These are phyloP conservation scores for Holcopasites calliopsidis DNA, from an alignment of 1,140 invertebrate genomes.

Conservation along the genomic window DNA sequence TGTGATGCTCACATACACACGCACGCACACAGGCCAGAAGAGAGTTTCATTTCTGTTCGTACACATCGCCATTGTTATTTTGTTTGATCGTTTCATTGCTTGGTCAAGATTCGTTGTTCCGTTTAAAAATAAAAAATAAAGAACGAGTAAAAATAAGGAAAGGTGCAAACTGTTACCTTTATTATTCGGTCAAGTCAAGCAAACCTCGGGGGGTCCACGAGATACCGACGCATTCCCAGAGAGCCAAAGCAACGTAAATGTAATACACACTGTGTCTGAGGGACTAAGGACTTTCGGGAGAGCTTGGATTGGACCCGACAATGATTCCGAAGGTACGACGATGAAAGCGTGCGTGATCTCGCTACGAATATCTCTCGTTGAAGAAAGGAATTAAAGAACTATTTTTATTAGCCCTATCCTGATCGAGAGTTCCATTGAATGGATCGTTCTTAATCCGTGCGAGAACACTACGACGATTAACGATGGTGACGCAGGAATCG, in stretches of 20 bases:
- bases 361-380: constrained; percentile 19
- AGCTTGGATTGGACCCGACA: neutral
- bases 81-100: too few relatives aligned
- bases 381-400: neutral
- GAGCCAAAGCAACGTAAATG: constrained; percentile 82
- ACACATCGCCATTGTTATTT: constrained; percentile 21
- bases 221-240: constrained; percentile 82
- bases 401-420: too few relatives aligned
- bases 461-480: constrained; percentile 66
- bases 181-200: constrained; percentile 80
- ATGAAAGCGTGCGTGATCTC: constrained; percentile 52
- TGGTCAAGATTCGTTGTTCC: constrained; percentile 41
- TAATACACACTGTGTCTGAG: constrained; percentile 79
- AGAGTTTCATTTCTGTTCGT: constrained; percentile 40
- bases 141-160: constrained; percentile 74
- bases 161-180: constrained; percentile 80
- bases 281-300: neutral
- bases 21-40: constrained; percentile 66
- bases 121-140: constrained; percentile 37
- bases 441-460: constrained; percentile 62
- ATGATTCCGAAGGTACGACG: neutral
- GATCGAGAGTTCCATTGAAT: neutral
- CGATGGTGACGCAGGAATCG: constrained; percentile 52
- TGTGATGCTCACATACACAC: constrained; percentile 59
- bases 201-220: constrained; percentile 81